phyloP scores from a whole-genome alignment of 2,113 vertebrate genomes.

The Regulus satrapa region DNA sequence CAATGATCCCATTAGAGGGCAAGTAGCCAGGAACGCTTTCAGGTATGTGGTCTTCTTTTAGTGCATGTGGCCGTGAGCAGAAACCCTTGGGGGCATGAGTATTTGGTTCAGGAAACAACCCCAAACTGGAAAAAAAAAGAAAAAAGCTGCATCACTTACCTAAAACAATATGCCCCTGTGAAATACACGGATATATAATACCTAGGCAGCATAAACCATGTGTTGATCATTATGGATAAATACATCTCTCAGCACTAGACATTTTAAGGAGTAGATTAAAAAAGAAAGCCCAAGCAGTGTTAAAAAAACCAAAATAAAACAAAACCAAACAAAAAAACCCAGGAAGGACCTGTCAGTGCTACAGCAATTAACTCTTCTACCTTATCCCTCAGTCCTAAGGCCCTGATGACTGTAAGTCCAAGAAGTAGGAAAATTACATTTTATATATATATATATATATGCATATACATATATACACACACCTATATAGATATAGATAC shows the following conservation, averaged over 20 bases:
- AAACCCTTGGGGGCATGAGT: background rate
- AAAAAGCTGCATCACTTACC: background rate
- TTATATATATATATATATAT: background rate
- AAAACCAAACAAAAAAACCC: background rate
- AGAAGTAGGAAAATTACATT: background rate
- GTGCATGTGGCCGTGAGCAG: background rate
- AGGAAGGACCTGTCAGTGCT: background rate
- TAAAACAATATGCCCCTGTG: conserved; percentile 1
- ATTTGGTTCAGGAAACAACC: background rate
- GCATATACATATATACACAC: background rate
- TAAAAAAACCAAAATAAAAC: background rate
- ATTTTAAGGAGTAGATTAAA: conserved; percentile 6
- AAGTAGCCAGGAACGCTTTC: background rate
- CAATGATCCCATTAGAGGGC: background rate
- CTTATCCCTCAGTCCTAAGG: background rate
- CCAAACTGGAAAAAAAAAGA: background rate
- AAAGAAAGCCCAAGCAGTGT: background rate
- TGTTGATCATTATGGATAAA: conserved; percentile 30
- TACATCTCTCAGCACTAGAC: conserved; percentile 13
- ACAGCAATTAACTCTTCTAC: background rate
- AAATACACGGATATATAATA: conserved; percentile 6
- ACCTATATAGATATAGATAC: too few relatives aligned
- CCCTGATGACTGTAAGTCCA: background rate
- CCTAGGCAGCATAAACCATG: background rate
- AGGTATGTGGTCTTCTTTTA: background rate